A percentile compares a stretch with the other conserved stretches of the same genome.
phyloP scores from a whole-genome alignment of 2,888 invertebrate genomes.

The Catocala sponsa region DNA sequence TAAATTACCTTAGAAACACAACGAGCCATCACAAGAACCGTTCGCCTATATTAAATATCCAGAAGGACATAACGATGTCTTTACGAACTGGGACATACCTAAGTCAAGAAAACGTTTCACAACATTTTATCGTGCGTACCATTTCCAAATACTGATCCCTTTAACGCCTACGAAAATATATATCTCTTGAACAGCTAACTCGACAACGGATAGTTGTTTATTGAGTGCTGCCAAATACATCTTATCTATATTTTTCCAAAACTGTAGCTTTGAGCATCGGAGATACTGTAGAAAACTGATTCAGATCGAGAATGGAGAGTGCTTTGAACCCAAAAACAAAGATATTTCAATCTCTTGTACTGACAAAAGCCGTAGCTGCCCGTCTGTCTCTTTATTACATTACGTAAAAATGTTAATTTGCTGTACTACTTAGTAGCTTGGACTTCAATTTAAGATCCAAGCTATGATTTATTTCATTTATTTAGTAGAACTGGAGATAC shows the following conservation, averaged over 20 bases:
- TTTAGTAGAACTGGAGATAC: too few relatives aligned
- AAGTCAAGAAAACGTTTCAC: conserved; percentile 37
- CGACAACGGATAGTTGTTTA: conserved; percentile 46
- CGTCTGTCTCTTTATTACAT: too few relatives aligned
- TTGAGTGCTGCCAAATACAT: conserved; percentile 42
- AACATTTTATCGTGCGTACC: conserved; percentile 46
- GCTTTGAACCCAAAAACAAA: too few relatives aligned
- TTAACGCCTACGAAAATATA: conserved; percentile 61
- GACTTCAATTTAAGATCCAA: too few relatives aligned
- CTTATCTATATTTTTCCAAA: conserved; percentile 16
- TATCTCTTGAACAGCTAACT: conserved; percentile 62
- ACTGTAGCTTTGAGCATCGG: too few relatives aligned
- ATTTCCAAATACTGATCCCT: conserved; percentile 55
- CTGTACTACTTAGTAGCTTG: too few relatives aligned
- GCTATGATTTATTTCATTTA: too few relatives aligned
- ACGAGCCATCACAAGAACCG: conserved; percentile 36
- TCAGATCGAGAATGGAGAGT: too few relatives aligned
- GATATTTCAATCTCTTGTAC: too few relatives aligned
- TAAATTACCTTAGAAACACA: conserved; percentile 61
- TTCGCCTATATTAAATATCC: conserved; percentile 29
- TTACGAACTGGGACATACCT: conserved; percentile 26
- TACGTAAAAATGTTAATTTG: too few relatives aligned
- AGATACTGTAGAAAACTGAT: too few relatives aligned
- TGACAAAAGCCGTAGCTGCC: too few relatives aligned
- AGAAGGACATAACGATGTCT: conserved; percentile 31